phyloP scores from a whole-genome alignment of 1,140 invertebrate species.

The Drosophila yakuba region DNA sequence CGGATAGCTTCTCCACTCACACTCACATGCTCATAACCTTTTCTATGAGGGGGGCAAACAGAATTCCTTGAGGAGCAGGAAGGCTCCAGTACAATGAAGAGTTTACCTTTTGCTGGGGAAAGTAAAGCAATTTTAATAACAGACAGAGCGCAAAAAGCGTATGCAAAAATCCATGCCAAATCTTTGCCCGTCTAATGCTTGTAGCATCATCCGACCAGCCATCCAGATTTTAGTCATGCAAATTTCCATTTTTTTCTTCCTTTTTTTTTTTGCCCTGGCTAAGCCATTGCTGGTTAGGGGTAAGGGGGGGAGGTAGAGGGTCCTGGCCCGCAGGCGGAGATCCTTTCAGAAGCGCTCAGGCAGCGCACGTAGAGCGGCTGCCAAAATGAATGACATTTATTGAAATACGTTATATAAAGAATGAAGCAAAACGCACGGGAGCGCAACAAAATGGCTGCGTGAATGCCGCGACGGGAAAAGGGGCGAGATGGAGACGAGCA shows the following conservation, averaged over 20 bases:
- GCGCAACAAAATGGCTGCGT: conserved; percentile 65
- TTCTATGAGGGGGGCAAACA: not conserved
- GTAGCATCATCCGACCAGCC: conserved; percentile 32
- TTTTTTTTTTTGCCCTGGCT: conserved; percentile 23
- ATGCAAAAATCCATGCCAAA: conserved; percentile 73
- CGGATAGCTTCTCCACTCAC: conserved; percentile 25
- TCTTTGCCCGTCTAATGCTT: conserved; percentile 65
- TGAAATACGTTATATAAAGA: conserved; percentile 73
- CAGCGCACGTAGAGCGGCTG: conserved; percentile 73
- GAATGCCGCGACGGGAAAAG: conserved; percentile 18
- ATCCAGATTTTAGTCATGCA: conserved; percentile 61
- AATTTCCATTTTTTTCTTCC: conserved; percentile 39
- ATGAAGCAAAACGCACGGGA: conserved; percentile 53
- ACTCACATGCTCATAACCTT: conserved; percentile 34
- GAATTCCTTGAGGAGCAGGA: conserved; percentile 11
- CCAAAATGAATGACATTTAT: conserved; percentile 82
- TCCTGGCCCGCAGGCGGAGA: conserved; percentile 28
- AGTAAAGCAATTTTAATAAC: conserved; percentile 69
- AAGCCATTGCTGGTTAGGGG: conserved; percentile 16
- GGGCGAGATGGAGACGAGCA: conserved; percentile 1
- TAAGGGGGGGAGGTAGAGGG: not conserved
- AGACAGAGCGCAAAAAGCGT: conserved; percentile 67
- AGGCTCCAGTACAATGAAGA: conserved; percentile 34
- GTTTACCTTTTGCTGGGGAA: conserved; percentile 28
- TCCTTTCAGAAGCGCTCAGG: conserved; percentile 69